Evolutionary conservation across 2,113 vertebrate genomes (phyloP).

Genomic region (Prunella himalayana): DNA sequence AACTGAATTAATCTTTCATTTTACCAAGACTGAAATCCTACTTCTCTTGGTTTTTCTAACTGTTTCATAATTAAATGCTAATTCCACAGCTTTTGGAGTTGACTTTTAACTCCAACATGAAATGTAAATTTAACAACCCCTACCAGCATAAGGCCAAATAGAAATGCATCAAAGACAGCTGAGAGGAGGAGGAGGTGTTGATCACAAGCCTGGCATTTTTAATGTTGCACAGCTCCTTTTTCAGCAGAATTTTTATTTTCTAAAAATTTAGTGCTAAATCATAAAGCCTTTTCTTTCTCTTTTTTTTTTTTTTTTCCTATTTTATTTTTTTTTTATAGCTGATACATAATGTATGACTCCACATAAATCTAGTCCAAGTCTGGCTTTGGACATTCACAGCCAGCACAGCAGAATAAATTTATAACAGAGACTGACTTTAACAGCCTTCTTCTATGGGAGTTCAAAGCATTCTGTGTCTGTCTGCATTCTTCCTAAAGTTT

Average conservation of each 20-base stretch:
- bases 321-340: neutral
- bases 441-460: neutral
- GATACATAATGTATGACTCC: slow-evolving; percentile 59
- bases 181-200: slow-evolving; percentile 7
- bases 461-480: slow-evolving; percentile 11
- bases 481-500: neutral
- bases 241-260: slow-evolving; percentile 65
- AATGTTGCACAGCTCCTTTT: slow-evolving; percentile 9
- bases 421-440: slow-evolving; percentile 39
- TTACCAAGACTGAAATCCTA: neutral
- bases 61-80: slow-evolving; percentile 15
- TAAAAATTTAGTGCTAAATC: slow-evolving; percentile 50
- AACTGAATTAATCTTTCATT: neutral
- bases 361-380: slow-evolving; percentile 49
- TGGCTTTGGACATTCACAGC: slow-evolving; percentile 45
- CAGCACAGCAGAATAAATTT: slow-evolving; percentile 50
- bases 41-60: neutral
- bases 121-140: neutral
- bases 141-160: neutral
- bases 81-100: neutral
- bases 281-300: slow-evolving; percentile 12
- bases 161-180: neutral
- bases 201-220: slow-evolving; percentile 4
- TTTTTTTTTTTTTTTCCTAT: neutral
- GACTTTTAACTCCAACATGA: neutral